Evolutionary conservation across 2,888 invertebrate genomes (phyloP).

Genomic region (Drosophila mulleri): DNA sequence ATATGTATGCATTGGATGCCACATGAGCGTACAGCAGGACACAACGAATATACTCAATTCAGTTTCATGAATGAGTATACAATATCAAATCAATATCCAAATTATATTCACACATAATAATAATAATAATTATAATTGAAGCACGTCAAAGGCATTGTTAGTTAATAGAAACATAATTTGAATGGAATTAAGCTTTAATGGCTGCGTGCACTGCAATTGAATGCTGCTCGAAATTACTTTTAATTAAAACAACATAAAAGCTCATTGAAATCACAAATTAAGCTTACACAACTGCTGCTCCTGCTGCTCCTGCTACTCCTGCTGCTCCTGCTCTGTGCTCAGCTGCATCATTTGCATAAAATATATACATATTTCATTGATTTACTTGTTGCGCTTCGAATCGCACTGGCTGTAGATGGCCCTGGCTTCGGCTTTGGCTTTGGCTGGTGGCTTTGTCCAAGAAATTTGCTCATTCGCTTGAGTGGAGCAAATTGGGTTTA

Average conservation of each 20-base stretch:
- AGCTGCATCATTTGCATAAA: slow-evolving; percentile 3
- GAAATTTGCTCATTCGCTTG: slow-evolving; percentile 1
- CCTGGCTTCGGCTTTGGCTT: too few relatives aligned
- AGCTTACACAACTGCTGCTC: neutral
- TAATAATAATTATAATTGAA: neutral
- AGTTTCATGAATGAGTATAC: neutral
- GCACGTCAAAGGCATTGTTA: neutral
- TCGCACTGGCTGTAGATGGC: neutral
- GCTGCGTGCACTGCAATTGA: neutral
- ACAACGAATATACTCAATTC: too few relatives aligned
- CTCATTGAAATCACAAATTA: slow-evolving; percentile 14
- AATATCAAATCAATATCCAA: too few relatives aligned
- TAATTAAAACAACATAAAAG: slow-evolving; percentile 10
- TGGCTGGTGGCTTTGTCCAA: neutral
- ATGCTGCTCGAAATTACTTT: slow-evolving; percentile 10
- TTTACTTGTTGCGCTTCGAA: slow-evolving; percentile 5
- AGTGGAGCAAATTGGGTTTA: neutral
- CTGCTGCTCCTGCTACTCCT: too few relatives aligned
- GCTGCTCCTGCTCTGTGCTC: neutral
- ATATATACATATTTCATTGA: slow-evolving; percentile 5
- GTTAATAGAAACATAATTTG: slow-evolving; percentile 12
- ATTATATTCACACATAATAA: too few relatives aligned
- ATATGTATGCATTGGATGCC: too few relatives aligned
- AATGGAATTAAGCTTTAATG: slow-evolving; percentile 10
- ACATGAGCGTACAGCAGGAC: too few relatives aligned